These are phyloP conservation scores for Apotomis betuletana DNA, from an alignment of 2,888 invertebrate genomes.

Conservation along the genomic window DNA sequence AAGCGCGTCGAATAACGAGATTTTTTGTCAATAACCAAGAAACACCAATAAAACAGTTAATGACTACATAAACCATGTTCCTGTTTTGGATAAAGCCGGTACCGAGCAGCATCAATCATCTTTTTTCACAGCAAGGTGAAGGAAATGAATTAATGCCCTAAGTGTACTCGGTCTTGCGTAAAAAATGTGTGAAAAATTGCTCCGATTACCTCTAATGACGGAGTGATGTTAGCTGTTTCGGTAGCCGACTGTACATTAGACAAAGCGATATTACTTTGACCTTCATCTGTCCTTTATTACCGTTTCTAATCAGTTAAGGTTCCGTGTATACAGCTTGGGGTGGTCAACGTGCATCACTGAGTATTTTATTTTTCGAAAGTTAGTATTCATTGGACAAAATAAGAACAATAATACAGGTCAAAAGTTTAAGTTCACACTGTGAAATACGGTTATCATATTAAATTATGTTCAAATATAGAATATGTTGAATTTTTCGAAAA, in stretches of 20 bases:
- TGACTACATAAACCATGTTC: constrained; percentile 61
- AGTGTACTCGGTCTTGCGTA: constrained; percentile 66
- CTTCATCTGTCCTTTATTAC: constrained; percentile 56
- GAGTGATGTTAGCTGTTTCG: constrained; percentile 63
- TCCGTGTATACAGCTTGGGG: constrained; percentile 29
- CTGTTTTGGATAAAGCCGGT: constrained; percentile 65
- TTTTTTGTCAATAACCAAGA: constrained; percentile 54
- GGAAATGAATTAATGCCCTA: constrained; percentile 70
- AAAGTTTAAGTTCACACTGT: too few relatives aligned
- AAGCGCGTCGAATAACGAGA: constrained; percentile 48
- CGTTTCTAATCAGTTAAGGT: constrained; percentile 35
- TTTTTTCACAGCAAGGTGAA: constrained; percentile 68
- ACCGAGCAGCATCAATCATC: constrained; percentile 73
- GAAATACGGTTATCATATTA: too few relatives aligned
- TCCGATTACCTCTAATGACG: constrained; percentile 71
- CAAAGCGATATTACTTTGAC: constrained; percentile 58
- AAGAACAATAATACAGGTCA: too few relatives aligned
- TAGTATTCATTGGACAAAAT: too few relatives aligned
- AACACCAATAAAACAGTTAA: constrained; percentile 50
- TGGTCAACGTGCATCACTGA: background rate
- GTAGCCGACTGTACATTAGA: constrained; percentile 59
- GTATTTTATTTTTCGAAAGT: too few relatives aligned
- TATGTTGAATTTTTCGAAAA: too few relatives aligned
- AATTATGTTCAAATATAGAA: too few relatives aligned
- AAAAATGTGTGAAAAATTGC: constrained; percentile 78